Conservation (phyloP, 2,888 invertebrate genomes). For the Mimas tiliae region DNA sequence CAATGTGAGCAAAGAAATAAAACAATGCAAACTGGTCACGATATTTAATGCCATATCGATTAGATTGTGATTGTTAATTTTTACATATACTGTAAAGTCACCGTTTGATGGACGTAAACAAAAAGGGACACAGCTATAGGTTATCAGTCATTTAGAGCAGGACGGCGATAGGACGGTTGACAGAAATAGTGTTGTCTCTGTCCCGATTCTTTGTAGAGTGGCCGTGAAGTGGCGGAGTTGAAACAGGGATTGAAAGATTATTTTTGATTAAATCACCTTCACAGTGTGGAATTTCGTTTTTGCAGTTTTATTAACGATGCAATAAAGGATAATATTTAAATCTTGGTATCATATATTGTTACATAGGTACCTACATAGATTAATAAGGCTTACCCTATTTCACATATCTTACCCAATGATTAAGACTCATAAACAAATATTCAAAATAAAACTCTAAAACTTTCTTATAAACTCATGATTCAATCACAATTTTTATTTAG, state of each 20-base stretch:
- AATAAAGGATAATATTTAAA: constrained; percentile 23
- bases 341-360: not conserved
- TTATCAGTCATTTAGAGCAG: constrained; percentile 61
- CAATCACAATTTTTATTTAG: no score
- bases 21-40: constrained; percentile 7
- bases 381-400: no score
- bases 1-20: not conserved
- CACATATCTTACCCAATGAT: no score
- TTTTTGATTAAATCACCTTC: constrained; percentile 27
- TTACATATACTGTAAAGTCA: constrained; percentile 62
- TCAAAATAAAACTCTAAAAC: no score
- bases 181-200: constrained; percentile 54
- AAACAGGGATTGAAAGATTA: constrained; percentile 34
- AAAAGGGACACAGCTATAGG: constrained; percentile 69
- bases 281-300: constrained; percentile 11
- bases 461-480: no score
- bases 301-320: constrained; percentile 3
- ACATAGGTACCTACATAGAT: no score
- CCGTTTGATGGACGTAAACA: constrained; percentile 76
- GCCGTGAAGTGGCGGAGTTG: constrained; percentile 39
- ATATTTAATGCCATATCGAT: constrained; percentile 2
- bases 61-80: constrained; percentile 45
- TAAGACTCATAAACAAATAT: no score
- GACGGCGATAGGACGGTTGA: constrained; percentile 54
- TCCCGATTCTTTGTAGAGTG: constrained; percentile 43